These are phyloP conservation scores for Saimiri boliviensis DNA, from an alignment of 2,113 vertebrate genomes.

Conservation along the genomic window DNA sequence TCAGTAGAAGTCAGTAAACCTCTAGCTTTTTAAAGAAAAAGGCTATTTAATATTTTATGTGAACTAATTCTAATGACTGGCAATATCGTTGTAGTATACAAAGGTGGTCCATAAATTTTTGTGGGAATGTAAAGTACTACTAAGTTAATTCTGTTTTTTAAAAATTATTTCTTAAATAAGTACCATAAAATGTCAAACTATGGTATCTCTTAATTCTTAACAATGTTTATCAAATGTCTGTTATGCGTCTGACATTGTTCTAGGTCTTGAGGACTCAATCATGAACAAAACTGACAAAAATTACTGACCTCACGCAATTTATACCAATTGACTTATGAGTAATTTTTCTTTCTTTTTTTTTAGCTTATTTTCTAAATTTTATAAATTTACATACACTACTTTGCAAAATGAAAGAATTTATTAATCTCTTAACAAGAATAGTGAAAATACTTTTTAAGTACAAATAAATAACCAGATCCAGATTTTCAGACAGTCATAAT, in stretches of 20 bases:
- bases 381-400: neutral
- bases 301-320: neutral
- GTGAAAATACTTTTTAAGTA: constrained; percentile 30
- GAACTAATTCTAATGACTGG: neutral
- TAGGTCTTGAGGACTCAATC: neutral
- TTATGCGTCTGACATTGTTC: neutral
- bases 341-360: neutral
- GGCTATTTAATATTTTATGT: neutral
- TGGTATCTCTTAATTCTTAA: neutral
- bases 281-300: neutral
- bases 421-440: neutral
- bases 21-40: neutral
- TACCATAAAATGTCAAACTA: neutral
- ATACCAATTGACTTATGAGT: neutral
- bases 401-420: neutral
- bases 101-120: neutral
- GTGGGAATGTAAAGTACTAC: neutral
- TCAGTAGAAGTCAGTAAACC: neutral
- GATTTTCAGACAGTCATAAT: neutral
- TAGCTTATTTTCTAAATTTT: neutral
- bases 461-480: neutral
- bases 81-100: neutral
- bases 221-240: neutral
- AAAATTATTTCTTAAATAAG: neutral
- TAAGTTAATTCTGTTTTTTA: neutral